These are phyloP conservation scores for Brachypalpus laphriformis DNA, from an alignment of 2,888 invertebrate genomes.

Conservation along the genomic window DNA sequence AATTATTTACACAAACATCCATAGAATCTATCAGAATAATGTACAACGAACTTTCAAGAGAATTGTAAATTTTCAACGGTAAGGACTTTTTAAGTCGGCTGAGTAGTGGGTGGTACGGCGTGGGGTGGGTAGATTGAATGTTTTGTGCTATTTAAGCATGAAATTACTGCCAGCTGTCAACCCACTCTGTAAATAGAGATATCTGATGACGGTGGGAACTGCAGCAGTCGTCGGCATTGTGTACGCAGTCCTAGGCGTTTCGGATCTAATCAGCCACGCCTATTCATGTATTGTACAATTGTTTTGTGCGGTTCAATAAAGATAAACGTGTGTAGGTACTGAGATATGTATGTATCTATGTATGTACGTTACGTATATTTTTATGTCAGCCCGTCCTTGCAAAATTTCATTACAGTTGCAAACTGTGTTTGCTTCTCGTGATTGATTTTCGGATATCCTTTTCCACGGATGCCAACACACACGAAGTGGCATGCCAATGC, in stretches of 20 bases:
- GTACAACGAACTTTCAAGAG: constrained; percentile 20
- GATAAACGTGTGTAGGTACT: constrained; percentile 3
- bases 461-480: constrained; percentile 23
- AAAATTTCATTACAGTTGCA: constrained; percentile 11
- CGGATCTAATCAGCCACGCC: constrained; percentile 38
- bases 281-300: constrained; percentile 12
- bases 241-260: not conserved
- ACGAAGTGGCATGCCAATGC: constrained; percentile 31
- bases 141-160: constrained; percentile 39
- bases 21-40: not conserved
- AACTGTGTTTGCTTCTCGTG: constrained; percentile 15
- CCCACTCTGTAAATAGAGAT: constrained; percentile 38
- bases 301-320: constrained; percentile 4
- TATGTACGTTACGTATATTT: constrained; percentile 6
- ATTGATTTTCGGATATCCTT: constrained; percentile 66
- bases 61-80: constrained; percentile 45
- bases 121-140: constrained; percentile 6
- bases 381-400: constrained; percentile 14
- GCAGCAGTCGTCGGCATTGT: constrained; percentile 9
- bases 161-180: constrained; percentile 48
- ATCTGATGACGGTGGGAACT: constrained; percentile 41
- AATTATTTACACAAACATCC: not conserved
- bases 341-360: not conserved
- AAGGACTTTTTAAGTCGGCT: constrained; percentile 2
- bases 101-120: not conserved